Conservation (phyloP, 2,888 invertebrate species). For the Epistrophe grossulariae region DNA sequence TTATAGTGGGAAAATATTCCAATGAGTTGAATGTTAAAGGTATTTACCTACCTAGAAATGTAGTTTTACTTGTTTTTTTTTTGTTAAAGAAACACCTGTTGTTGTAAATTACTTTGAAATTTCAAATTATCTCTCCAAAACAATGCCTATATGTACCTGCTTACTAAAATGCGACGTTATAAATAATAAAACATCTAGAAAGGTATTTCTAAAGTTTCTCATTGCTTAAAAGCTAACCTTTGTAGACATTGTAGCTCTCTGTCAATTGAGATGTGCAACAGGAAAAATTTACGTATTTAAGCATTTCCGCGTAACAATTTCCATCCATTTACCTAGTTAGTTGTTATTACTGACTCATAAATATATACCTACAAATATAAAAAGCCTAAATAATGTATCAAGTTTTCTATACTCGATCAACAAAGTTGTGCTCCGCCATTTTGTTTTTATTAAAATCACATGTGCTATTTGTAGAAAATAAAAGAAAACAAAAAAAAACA, state of each 20-base stretch:
- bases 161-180: constrained; percentile 21
- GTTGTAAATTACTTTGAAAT: background rate
- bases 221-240: background rate
- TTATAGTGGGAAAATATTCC: too few relatives aligned
- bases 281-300: constrained; percentile 28
- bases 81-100: background rate
- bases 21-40: too few relatives aligned
- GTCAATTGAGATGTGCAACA: constrained; percentile 28
- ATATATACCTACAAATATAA: background rate
- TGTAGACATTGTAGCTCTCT: background rate
- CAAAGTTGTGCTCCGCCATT: constrained; percentile 17
- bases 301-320: constrained; percentile 66
- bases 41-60: too few relatives aligned
- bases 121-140: background rate
- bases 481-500: background rate
- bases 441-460: background rate
- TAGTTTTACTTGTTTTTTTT: background rate
- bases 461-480: background rate
- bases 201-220: background rate
- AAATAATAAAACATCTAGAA: background rate
- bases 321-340: constrained; percentile 5
- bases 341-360: constrained; percentile 43
- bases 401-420: background rate
- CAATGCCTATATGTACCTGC: background rate
- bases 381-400: background rate